Percentiles rank a stretch among this genome's conserved stretches.
Conservation (phyloP, 2,888 invertebrate species). For the Acanthosepion lycidas region DNA sequence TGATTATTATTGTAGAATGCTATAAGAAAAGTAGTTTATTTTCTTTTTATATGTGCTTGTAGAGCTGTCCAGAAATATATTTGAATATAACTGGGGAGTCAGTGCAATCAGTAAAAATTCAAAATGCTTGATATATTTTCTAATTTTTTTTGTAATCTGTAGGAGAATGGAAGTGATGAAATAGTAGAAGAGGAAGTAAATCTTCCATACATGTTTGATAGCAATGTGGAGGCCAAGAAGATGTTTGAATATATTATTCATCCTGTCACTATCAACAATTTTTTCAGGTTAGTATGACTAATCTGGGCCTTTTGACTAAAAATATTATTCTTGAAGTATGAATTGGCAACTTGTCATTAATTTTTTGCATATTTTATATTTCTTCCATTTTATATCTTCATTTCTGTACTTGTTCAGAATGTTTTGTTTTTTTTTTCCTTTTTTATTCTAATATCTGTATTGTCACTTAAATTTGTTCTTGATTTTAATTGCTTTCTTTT, state of each 20-base stretch:
- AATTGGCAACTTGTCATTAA: too few relatives aligned
- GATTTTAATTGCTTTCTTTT: too few relatives aligned
- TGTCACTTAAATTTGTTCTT: too few relatives aligned
- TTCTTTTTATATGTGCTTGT: neutral
- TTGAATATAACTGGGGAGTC: too few relatives aligned
- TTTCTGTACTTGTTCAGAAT: too few relatives aligned
- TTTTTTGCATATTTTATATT: too few relatives aligned
- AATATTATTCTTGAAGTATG: neutral
- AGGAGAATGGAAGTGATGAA: constrained; percentile 51
- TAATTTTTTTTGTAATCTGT: neutral
- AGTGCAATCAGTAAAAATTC: too few relatives aligned
- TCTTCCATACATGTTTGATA: constrained; percentile 72
- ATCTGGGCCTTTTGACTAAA: neutral
- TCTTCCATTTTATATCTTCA: too few relatives aligned
- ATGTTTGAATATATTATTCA: constrained; percentile 84
- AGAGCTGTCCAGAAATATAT: neutral
- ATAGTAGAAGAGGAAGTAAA: constrained; percentile 48
- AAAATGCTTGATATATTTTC: too few relatives aligned
- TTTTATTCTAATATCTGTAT: too few relatives aligned
- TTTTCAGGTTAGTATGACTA: constrained; percentile 77
- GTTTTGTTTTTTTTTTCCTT: too few relatives aligned
- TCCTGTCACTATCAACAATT: constrained; percentile 80
- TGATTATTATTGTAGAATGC: too few relatives aligned
- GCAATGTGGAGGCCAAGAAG: constrained; percentile 79
- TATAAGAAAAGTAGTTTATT: neutral